Percentiles rank a stretch among this genome's conserved stretches.
Conservation (phyloP, 2,797 vertebrate genomes). For the Tenualosa ilisha region DNA sequence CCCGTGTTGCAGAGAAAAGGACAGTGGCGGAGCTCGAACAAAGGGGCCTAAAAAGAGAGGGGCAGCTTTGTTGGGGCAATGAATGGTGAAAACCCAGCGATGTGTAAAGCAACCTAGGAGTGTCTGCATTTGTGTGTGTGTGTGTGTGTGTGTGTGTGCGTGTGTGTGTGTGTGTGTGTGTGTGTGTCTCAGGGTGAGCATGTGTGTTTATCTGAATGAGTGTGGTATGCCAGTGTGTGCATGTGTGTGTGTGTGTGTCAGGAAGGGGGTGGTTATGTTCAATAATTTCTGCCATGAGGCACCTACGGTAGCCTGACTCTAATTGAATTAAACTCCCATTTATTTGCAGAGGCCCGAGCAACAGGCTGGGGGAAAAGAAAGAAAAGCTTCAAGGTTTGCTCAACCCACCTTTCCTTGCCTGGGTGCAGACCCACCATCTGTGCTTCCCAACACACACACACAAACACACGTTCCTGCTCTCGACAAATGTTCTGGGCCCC, state of each 20-base stretch:
- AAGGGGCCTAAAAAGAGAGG: conserved; percentile 89
- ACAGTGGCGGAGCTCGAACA: conserved; percentile 90
- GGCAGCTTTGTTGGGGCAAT: conserved; percentile 83
- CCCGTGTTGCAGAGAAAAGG: conserved; percentile 82
- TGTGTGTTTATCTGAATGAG: conserved; percentile 31
- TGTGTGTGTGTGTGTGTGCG: conserved; percentile 47
- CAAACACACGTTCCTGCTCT: conserved; percentile 75
- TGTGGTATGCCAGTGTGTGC: conserved; percentile 38
- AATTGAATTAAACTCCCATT: conserved; percentile 99
- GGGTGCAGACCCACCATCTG: conserved; percentile 96
- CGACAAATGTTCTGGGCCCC: conserved; percentile 87
- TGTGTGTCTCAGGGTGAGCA: conserved; percentile 35
- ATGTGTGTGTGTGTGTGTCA: conserved; percentile 44
- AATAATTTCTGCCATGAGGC: conserved; percentile 88
- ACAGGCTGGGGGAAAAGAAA: conserved; percentile 78
- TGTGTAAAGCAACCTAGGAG: conserved; percentile 91
- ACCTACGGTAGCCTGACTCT: conserved; percentile 87
- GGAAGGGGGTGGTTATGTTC: conserved; percentile 79
- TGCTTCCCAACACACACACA: conserved; percentile 77
- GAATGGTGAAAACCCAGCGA: conserved; percentile 93
- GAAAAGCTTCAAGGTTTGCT: conserved; percentile 83
- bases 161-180: conserved; percentile 45
- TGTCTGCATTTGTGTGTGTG: conserved; percentile 11
- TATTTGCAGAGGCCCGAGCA: conserved; percentile 94
- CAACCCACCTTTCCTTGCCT: conserved; percentile 91